Percentiles rank a stretch among this genome's conserved stretches.
Evolutionary conservation across 2,888 invertebrate species (phyloP).

Genomic region (Cephus spinipes): DNA sequence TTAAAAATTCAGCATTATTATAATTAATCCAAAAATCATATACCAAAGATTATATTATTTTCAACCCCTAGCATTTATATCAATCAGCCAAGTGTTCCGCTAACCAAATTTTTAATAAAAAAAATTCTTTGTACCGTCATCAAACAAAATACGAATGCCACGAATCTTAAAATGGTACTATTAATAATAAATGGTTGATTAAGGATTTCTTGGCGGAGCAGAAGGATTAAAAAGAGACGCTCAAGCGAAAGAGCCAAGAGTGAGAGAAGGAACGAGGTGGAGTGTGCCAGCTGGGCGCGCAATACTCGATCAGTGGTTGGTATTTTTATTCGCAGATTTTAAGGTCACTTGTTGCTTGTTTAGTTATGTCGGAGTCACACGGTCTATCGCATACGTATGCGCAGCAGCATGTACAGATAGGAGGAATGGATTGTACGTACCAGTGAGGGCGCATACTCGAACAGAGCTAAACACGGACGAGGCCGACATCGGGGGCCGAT

Average conservation of each 20-base stretch:
- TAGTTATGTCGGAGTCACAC: slow-evolving; percentile 56
- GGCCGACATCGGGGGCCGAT: slow-evolving; percentile 53
- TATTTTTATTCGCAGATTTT: slow-evolving; percentile 64
- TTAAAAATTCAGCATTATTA: neutral
- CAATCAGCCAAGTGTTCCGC: neutral
- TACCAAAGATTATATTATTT: neutral
- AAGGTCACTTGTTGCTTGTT: slow-evolving; percentile 66
- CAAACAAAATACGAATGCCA: neutral
- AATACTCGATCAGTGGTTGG: slow-evolving; percentile 58
- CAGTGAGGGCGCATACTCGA: neutral
- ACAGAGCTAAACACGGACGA: neutral
- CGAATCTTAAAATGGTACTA: neutral
- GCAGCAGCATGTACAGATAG: slow-evolving; percentile 32
- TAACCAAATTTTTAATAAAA: neutral
- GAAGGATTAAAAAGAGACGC: neutral
- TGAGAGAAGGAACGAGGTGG: neutral
- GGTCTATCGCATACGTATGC: slow-evolving; percentile 19
- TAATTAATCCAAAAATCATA: neutral
- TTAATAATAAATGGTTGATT: neutral
- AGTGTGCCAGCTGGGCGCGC: slow-evolving; percentile 36
- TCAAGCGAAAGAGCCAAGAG: neutral
- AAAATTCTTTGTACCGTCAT: neutral
- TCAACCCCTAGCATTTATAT: neutral
- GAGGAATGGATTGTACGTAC: neutral
- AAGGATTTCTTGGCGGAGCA: neutral